Evolutionary conservation across 2,113 vertebrate species (phyloP).

Genomic region (Fregetta grallaria): DNA sequence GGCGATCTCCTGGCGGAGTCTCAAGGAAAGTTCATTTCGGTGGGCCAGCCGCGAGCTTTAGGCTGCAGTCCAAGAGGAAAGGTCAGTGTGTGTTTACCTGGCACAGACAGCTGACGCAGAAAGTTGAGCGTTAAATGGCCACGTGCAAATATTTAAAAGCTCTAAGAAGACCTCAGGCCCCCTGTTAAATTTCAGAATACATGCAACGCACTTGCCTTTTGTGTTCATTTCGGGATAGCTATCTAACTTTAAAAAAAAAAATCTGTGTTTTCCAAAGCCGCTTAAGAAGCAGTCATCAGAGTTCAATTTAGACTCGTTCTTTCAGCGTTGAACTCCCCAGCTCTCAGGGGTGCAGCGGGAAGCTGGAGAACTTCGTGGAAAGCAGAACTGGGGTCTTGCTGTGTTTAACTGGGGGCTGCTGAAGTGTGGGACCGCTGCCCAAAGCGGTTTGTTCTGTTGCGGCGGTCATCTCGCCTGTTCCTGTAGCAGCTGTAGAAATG

Average conservation of each 20-base stretch:
- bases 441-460: not conserved
- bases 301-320: not conserved
- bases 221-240: not conserved
- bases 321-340: not conserved
- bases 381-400: not conserved
- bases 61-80: not conserved
- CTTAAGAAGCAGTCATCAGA: not conserved
- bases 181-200: not conserved
- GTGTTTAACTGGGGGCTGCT: not conserved
- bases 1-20: not conserved
- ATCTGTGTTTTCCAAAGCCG: not conserved
- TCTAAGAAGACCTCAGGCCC: not conserved
- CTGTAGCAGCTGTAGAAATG: not conserved
- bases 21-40: not conserved
- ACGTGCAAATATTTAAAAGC: not conserved
- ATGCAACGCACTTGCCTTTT: not conserved
- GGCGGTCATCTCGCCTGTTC: not conserved
- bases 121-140: not conserved
- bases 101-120: not conserved
- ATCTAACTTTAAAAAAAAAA: not conserved
- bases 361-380: not conserved
- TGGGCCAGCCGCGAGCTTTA: not conserved
- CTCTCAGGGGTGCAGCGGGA: not conserved
- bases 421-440: not conserved
- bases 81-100: not conserved